A percentile compares a stretch with the other conserved stretches of the same genome.
Evolutionary conservation across 1,140 invertebrate genomes (phyloP).

Genomic region (Ladona fulva): DNA sequence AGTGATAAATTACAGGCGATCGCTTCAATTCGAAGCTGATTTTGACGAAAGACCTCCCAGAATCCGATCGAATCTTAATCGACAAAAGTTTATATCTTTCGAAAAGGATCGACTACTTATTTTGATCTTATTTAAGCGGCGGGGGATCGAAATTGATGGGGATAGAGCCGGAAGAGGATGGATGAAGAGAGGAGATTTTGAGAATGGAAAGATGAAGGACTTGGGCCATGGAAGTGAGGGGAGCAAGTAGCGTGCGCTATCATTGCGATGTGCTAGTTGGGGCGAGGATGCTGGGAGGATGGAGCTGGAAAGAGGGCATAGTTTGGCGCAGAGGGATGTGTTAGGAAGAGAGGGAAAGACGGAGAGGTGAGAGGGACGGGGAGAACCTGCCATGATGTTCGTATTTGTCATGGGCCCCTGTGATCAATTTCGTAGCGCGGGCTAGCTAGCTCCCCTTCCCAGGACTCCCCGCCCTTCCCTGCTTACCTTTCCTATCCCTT

Average conservation of each 20-base stretch:
- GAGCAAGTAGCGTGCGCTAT: not conserved
- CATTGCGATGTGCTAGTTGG: too few relatives aligned
- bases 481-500: not conserved
- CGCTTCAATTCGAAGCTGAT: too few relatives aligned
- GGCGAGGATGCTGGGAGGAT: too few relatives aligned
- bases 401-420: not conserved
- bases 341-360: not conserved
- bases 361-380: not conserved
- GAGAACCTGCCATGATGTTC: constrained; percentile 1
- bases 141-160: too few relatives aligned
- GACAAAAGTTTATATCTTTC: too few relatives aligned
- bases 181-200: not conserved
- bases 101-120: too few relatives aligned
- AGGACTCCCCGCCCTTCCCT: not conserved
- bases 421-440: constrained; percentile 7
- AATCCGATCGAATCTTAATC: too few relatives aligned
- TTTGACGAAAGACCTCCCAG: too few relatives aligned
- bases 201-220: not conserved
- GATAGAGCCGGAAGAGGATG: not conserved
- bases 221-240: not conserved
- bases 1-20: too few relatives aligned
- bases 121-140: too few relatives aligned
- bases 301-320: not conserved
- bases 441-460: not conserved
- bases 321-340: not conserved